phyloP scores from a whole-genome alignment of 1,140 invertebrate genomes.

The Alviniconcha marisindica region DNA sequence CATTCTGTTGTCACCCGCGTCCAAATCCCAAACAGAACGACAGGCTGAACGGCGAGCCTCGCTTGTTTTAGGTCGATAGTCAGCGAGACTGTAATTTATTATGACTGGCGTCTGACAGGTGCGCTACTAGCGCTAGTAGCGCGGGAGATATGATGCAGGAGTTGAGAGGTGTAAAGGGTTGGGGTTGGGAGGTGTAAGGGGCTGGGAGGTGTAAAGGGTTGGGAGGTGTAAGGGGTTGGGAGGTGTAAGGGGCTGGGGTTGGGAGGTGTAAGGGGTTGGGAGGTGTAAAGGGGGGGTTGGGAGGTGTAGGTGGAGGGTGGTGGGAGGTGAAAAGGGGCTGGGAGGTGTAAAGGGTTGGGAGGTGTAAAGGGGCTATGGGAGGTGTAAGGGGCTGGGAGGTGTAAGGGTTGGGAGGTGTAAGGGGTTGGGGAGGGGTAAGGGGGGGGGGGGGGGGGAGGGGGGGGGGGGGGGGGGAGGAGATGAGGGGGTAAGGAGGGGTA shows the following conservation, averaged over 20 bases:
- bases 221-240: background rate
- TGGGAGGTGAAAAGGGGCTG: background rate
- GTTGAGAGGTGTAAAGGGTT: background rate
- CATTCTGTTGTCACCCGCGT: too few species aligned
- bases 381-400: background rate
- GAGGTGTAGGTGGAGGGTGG: background rate
- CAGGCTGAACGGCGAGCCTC: too few species aligned
- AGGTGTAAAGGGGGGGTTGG: background rate
- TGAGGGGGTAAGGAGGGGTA: background rate
- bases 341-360: background rate
- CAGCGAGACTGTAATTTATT: too few species aligned
- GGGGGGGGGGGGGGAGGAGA: slow-evolving; percentile 17
- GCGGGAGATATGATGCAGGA: too few species aligned
- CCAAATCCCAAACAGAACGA: too few species aligned
- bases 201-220: background rate
- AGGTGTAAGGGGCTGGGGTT: background rate
- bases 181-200: background rate
- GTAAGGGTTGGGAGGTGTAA: background rate
- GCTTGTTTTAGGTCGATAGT: too few species aligned
- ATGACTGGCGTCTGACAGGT: too few species aligned
- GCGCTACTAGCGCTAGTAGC: too few species aligned
- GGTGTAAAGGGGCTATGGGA: background rate
- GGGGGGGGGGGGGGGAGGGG: slow-evolving; percentile 11
- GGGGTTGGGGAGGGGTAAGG: background rate
- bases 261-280: background rate